A percentile compares a stretch with the other conserved stretches of the same genome.
These are phyloP conservation scores for Chitala chitala DNA, from an alignment of 2,113 vertebrate species.

Conservation along the genomic window DNA sequence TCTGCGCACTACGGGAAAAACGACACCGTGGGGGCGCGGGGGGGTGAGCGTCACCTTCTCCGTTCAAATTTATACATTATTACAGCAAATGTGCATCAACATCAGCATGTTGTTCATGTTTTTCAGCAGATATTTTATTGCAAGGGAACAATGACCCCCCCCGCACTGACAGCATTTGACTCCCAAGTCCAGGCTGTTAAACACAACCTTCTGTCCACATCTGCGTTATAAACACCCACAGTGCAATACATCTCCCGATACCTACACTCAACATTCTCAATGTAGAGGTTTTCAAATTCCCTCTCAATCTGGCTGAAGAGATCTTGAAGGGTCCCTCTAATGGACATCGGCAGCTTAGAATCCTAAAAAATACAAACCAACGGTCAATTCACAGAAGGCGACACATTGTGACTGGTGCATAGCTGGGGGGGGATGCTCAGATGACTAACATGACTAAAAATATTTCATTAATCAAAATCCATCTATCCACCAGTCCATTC, in stretches of 20 bases:
- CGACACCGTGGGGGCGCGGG: constrained; percentile 37
- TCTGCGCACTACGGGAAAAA: constrained; percentile 73
- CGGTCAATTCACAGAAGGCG: background rate
- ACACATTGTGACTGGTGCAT: no score
- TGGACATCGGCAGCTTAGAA: constrained; percentile 84
- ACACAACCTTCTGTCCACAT: background rate
- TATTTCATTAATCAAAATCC: no score
- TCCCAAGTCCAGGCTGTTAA: no score
- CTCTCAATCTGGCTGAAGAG: constrained; percentile 96
- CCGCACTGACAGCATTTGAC: background rate
- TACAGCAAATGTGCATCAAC: no score
- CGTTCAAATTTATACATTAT: no score
- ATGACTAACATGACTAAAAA: no score
- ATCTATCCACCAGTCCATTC: background rate
- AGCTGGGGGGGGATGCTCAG: no score
- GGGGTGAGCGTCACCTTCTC: no score
- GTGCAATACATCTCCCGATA: constrained; percentile 32
- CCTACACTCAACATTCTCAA: constrained; percentile 96
- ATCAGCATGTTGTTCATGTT: no score
- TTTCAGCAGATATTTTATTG: no score
- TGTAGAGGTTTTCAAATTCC: constrained; percentile 97
- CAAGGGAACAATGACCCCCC: no score
- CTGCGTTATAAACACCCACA: background rate
- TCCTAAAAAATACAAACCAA: constrained; percentile 64
- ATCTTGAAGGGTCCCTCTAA: constrained; percentile 87